Conservation (phyloP, 35 echinoderm and acorn worm genomes). For the Amphiura filiformis region DNA sequence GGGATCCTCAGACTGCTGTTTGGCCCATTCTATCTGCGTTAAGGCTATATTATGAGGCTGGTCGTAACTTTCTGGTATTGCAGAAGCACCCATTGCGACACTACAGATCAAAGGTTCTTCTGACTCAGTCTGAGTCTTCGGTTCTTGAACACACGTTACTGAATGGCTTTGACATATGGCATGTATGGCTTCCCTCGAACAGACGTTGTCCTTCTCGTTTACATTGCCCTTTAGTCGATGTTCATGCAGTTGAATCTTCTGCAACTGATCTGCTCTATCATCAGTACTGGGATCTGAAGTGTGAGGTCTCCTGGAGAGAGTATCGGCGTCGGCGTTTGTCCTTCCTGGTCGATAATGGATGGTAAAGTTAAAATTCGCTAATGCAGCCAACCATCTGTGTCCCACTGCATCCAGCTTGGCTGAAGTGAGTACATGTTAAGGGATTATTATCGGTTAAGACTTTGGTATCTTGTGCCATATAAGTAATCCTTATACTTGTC, state of each 20-base stretch:
- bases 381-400: conserved; percentile 23
- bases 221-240: neutral
- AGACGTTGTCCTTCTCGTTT: no score
- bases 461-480: neutral
- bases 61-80: no score
- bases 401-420: conserved; percentile 22
- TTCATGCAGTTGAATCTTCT: neutral
- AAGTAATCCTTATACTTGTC: conserved; percentile 20
- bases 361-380: conserved; percentile 18
- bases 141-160: no score
- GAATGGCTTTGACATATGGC: no score
- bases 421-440: conserved; percentile 1
- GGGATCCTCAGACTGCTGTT: no score
- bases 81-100: neutral
- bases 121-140: no score
- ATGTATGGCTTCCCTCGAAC: no score
- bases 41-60: no score
- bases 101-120: neutral
- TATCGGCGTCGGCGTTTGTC: conserved; percentile 38
- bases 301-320: conserved; percentile 21
- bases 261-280: neutral
- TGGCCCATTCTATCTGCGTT: no score
- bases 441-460: conserved; percentile 21
- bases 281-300: neutral
- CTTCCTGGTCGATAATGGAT: conserved; percentile 8